phyloP scores from a whole-genome alignment of 2,888 invertebrate genomes.

The Parnassius apollo region DNA sequence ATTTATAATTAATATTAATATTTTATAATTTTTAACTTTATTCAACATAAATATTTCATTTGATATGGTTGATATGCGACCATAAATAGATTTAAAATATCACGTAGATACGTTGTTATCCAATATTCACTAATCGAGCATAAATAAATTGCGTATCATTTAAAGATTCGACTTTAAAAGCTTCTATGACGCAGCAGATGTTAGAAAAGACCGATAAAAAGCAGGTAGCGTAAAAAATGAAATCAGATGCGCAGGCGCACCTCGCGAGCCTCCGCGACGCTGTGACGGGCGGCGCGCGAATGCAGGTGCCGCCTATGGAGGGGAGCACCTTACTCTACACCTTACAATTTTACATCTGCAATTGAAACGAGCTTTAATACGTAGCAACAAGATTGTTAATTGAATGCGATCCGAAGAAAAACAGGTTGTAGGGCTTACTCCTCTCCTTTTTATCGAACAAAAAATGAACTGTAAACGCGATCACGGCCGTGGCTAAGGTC shows the following conservation, averaged over 20 bases:
- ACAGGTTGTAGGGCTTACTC: slow-evolving; percentile 73
- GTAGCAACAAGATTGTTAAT: slow-evolving; percentile 35
- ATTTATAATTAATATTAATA: no score
- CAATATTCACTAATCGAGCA: slow-evolving; percentile 15
- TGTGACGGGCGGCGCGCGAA: slow-evolving; percentile 73
- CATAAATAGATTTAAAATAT: no score
- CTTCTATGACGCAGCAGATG: slow-evolving; percentile 38
- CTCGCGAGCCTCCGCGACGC: slow-evolving; percentile 58
- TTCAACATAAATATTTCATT: no score
- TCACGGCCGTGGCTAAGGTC: slow-evolving; percentile 81
- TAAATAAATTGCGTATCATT: slow-evolving; percentile 27
- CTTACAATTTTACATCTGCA: slow-evolving; percentile 61
- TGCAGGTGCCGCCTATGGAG: slow-evolving; percentile 79
- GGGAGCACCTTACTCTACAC: slow-evolving; percentile 76
- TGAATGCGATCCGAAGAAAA: slow-evolving; percentile 14
- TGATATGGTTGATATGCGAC: no score
- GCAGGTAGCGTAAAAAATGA: slow-evolving; percentile 52
- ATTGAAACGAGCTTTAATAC: slow-evolving; percentile 29
- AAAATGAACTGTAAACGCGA: slow-evolving; percentile 82
- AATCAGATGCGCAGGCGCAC: slow-evolving; percentile 63
- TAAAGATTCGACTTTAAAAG: slow-evolving; percentile 23
- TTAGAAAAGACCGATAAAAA: slow-evolving; percentile 40
- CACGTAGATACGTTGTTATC: neutral
- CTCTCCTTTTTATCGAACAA: slow-evolving; percentile 82
- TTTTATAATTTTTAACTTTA: no score